These are phyloP conservation scores for Eubasilissa splendida DNA, from an alignment of 2,888 invertebrate genomes.

Conservation along the genomic window DNA sequence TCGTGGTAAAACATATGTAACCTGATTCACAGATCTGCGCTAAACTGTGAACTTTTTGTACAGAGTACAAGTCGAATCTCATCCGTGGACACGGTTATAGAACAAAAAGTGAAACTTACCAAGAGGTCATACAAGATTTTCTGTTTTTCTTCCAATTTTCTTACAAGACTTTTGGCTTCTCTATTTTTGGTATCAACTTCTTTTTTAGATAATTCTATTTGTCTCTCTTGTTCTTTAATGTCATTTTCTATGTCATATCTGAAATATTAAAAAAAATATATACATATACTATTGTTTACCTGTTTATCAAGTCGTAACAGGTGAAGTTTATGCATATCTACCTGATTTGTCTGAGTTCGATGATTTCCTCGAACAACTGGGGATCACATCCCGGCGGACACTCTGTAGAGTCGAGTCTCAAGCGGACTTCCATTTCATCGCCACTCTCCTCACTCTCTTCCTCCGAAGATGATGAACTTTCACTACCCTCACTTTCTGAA, in stretches of 20 bases:
- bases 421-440: slow-evolving; percentile 76
- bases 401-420: slow-evolving; percentile 79
- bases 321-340: background rate
- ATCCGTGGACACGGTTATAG: too few relatives aligned
- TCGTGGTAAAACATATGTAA: too few relatives aligned
- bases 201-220: slow-evolving; percentile 73
- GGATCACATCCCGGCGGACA: slow-evolving; percentile 82
- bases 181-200: slow-evolving; percentile 76
- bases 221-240: slow-evolving; percentile 73
- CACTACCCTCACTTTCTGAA: slow-evolving; percentile 40
- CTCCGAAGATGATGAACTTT: slow-evolving; percentile 72
- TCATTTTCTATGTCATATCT: slow-evolving; percentile 74
- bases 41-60: too few relatives aligned
- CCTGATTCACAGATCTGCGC: too few relatives aligned
- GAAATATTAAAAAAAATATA: background rate
- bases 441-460: slow-evolving; percentile 77
- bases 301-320: background rate
- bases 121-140: slow-evolving; percentile 77
- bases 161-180: slow-evolving; percentile 68
- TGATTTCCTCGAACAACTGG: slow-evolving; percentile 78
- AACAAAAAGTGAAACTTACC: slow-evolving; percentile 65
- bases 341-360: slow-evolving; percentile 76
- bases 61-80: too few relatives aligned
- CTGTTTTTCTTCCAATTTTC: slow-evolving; percentile 71
- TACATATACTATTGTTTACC: background rate